Evolutionary conservation across 2,113 vertebrate species (phyloP).

Genomic region (Tamias sibiricus): DNA sequence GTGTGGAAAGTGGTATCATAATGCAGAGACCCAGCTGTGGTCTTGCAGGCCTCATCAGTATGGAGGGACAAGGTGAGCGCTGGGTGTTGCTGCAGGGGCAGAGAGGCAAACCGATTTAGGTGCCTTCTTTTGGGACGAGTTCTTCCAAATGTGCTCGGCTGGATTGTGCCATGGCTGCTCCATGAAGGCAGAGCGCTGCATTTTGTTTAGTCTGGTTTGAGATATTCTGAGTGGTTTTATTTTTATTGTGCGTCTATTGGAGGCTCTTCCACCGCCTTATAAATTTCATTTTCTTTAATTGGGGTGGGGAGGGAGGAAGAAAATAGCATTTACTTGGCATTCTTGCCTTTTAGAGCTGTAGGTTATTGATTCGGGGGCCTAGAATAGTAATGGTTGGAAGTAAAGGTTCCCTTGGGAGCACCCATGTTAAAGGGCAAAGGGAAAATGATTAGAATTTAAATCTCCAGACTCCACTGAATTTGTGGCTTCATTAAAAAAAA

Average conservation of each 20-base stretch:
- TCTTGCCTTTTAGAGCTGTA: constrained; percentile 77
- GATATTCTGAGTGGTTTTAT: constrained; percentile 65
- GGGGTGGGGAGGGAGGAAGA: constrained; percentile 64
- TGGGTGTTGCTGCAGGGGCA: neutral
- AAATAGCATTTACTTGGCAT: constrained; percentile 68
- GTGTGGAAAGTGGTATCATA: neutral
- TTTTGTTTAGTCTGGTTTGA: constrained; percentile 67
- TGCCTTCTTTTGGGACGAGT: neutral
- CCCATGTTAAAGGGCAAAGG: constrained; percentile 78
- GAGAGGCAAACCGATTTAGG: neutral
- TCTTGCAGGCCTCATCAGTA: neutral
- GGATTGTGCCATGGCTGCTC: neutral
- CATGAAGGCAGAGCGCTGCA: neutral
- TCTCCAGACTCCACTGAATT: constrained; percentile 81
- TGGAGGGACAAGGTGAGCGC: neutral
- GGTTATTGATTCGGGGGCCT: constrained; percentile 81
- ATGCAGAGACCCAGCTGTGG: neutral
- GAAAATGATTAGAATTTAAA: constrained; percentile 84
- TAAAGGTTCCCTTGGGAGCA: constrained; percentile 81
- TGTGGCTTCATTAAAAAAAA: constrained; percentile 77
- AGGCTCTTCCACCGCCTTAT: constrained; percentile 66
- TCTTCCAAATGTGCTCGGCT: neutral
- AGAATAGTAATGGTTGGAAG: constrained; percentile 74
- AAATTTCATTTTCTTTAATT: constrained; percentile 83
- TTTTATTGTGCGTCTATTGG: constrained; percentile 52